Base-by-base conservation (phyloP, 1,140 invertebrate species). In the Lerema accius region DNA sequence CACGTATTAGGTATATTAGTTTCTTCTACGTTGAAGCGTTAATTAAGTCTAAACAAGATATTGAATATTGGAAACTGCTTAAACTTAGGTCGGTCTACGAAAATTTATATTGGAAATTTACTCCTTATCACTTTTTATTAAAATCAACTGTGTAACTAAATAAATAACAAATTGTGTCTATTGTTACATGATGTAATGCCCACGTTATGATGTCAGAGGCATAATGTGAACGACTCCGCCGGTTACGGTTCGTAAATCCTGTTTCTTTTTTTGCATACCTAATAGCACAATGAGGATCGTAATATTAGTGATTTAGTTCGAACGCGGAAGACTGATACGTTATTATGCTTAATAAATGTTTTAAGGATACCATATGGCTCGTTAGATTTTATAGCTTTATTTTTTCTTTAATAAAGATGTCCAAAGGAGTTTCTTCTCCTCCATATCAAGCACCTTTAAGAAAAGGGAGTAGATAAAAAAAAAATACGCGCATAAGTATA, bases 71-170 rank as follows among this genome's bases (percentile, higher is more conserved):
- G n/a, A n/a, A n/a, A n/a, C n/a, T n/a, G n/a, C n/a, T n/a, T n/a
- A n/a, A n/a, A n/a, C n/a, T n/a, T n/a, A n/a, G n/a, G n/a, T n/a
- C n/a, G n/a, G n/a, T n/a, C n/a, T n/a, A n/a, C n/a, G n/a, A n/a
- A n/a, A n/a, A n/a, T n/a, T n/a, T n/a, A n/a, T n/a, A n/a, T n/a
- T n/a, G n/a, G n/a, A n/a, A n/a, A n/a, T n/a, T n/a, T n/a, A n/a
- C n/a, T n/a, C n/a, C n/a, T n/a, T n/a, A n/a, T n/a, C 19, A 23
- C 19, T 23, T 23, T 23, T 2, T 23, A 23, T 3, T 5, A 40
- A 15, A 55, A 63, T 48, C 48, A 63, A 63, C 19, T 23, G 19
- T 23, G 19, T 23, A 46, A 63, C 45, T 32, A 67, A 45, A 63
- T 39, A 59, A 68, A 11, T 11, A 37, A 11, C 35, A 11, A 37